phyloP scores from a whole-genome alignment of 2,797 vertebrate genomes.

The Notamacropus eugenii region DNA sequence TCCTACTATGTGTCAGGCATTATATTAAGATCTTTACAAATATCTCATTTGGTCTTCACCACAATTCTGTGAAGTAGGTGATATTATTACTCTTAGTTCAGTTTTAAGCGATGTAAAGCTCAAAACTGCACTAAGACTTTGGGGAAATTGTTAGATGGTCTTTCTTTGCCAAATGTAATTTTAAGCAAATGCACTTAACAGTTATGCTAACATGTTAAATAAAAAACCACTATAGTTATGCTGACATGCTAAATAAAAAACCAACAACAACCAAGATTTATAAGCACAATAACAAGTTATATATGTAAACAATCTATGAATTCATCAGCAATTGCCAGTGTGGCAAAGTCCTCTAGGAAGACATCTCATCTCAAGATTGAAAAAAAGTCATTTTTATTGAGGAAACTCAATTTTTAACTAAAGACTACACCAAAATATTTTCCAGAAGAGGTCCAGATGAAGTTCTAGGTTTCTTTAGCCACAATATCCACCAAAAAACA shows the following conservation, averaged over 20 bases:
- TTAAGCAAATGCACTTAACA: not conserved
- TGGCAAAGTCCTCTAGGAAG: not conserved
- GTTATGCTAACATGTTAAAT: not conserved
- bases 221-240: not conserved
- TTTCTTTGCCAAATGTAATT: not conserved
- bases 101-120: not conserved
- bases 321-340: not conserved
- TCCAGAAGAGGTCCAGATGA: not conserved
- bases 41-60: not conserved
- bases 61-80: not conserved
- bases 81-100: not conserved
- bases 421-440: not conserved
- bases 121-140: not conserved
- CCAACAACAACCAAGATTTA: not conserved
- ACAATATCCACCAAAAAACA: not conserved
- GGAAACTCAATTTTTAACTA: not conserved
- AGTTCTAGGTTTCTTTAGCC: not conserved
- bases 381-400: not conserved
- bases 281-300: not conserved
- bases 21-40: not conserved
- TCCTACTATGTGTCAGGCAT: not conserved
- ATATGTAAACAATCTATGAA: not conserved
- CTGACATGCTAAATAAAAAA: not conserved
- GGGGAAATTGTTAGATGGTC: not conserved
- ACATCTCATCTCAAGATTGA: not conserved